Evolutionary conservation across 2,888 invertebrate species (phyloP).

Genomic region (Erebia ligea): DNA sequence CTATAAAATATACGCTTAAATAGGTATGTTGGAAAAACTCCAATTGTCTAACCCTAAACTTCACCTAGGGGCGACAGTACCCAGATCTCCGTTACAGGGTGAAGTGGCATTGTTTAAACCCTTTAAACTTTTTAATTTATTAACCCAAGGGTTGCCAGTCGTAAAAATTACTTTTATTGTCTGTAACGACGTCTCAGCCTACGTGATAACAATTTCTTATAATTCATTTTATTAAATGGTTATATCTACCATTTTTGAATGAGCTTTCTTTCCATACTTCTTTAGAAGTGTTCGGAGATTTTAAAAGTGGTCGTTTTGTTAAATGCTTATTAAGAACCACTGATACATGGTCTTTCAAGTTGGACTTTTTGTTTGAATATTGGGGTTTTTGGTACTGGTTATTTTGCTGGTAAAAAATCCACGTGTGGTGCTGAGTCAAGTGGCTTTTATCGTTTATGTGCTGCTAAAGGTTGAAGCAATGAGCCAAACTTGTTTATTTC

Average conservation of each 20-base stretch:
- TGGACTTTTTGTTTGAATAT: constrained; percentile 18
- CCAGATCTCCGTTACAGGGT: constrained; percentile 72
- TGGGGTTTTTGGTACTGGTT: constrained; percentile 35
- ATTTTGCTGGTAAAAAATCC: constrained; percentile 14
- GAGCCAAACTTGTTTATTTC: constrained; percentile 65
- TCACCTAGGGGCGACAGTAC: constrained; percentile 64
- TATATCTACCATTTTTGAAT: constrained; percentile 46
- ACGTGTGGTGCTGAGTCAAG: constrained; percentile 62
- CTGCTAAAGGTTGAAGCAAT: constrained; percentile 70
- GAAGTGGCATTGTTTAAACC: constrained; percentile 77
- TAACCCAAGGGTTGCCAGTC: constrained; percentile 77
- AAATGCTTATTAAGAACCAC: constrained; percentile 44
- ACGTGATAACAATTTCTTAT: constrained; percentile 80
- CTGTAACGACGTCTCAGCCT: constrained; percentile 81
- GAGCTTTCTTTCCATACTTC: constrained; percentile 43
- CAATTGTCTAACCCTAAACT: constrained; percentile 48
- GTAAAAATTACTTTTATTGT: constrained; percentile 84
- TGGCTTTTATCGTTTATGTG: constrained; percentile 73
- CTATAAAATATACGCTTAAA: neutral
- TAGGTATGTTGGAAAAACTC: neutral
- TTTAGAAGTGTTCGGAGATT: constrained; percentile 26
- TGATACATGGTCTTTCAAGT: constrained; percentile 47
- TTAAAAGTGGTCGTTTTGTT: constrained; percentile 54
- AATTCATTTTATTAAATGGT: constrained; percentile 62
- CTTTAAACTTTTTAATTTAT: constrained; percentile 80